A percentile compares a stretch with the other conserved stretches of the same genome.
phyloP scores from a whole-genome alignment of 2,113 vertebrate species.

The Reinhardtius hippoglossoides region DNA sequence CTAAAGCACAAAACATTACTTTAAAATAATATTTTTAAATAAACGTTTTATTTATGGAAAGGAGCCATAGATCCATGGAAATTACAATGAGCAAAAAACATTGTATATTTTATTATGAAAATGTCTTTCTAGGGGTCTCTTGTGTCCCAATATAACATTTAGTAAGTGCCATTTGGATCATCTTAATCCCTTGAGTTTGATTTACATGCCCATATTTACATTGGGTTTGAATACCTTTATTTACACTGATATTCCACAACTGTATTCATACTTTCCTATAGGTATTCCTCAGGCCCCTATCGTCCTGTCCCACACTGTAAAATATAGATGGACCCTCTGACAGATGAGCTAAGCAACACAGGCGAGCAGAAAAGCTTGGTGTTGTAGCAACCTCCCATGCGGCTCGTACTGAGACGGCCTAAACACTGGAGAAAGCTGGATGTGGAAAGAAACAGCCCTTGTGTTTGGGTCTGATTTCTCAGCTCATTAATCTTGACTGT shows the following conservation, averaged over 20 bases:
- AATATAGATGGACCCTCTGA: conserved; percentile 60
- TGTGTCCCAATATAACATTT: not conserved
- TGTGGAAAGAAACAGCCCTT: conserved; percentile 31
- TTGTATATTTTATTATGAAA: not conserved
- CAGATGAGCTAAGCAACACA: conserved; percentile 59
- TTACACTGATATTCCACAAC: conserved; percentile 18
- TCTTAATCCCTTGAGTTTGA: not conserved
- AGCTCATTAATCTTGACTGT: conserved; percentile 77
- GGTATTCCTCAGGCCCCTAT: conserved; percentile 49
- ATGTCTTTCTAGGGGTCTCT: not conserved
- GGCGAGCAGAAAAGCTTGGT: conserved; percentile 56
- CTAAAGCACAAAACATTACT: too few species aligned
- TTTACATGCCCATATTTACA: not conserved
- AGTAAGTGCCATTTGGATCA: not conserved
- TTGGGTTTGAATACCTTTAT: conserved; percentile 12
- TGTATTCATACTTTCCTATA: conserved; percentile 7
- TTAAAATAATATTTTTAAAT: not conserved
- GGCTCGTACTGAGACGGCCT: conserved; percentile 39
- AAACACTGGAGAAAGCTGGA: conserved; percentile 36
- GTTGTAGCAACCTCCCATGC: conserved; percentile 63
- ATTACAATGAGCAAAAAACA: not conserved
- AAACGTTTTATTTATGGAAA: not conserved
- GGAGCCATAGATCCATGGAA: not conserved
- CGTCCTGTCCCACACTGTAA: conserved; percentile 32
- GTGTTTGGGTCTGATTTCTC: conserved; percentile 75